Evolutionary conservation across 1,140 invertebrate genomes (phyloP).

Genomic region (Acromyrmex heyeri): DNA sequence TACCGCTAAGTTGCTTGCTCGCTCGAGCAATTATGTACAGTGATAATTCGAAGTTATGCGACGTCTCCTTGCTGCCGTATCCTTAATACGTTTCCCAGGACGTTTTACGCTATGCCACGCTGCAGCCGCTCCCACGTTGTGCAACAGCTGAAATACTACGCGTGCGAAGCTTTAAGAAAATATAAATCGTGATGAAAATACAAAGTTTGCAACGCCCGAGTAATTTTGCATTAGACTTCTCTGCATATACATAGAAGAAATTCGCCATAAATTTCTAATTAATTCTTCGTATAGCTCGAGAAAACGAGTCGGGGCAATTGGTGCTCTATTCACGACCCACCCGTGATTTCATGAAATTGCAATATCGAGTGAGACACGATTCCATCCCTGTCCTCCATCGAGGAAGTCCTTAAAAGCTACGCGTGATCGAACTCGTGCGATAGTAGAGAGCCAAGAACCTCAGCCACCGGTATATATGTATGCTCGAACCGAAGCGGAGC

Average conservation of each 20-base stretch:
- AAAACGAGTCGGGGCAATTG: background rate
- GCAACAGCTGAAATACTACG: conserved; percentile 7
- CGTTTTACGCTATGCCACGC: background rate
- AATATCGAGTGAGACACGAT: conserved; percentile 26
- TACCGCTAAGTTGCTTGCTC: conserved; percentile 49
- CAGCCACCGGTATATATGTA: background rate
- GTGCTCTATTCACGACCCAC: background rate
- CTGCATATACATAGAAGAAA: background rate
- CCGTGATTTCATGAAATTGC: conserved; percentile 29
- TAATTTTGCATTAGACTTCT: background rate
- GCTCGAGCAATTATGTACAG: conserved; percentile 37
- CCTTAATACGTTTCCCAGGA: conserved; percentile 16
- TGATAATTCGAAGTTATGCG: conserved; percentile 48
- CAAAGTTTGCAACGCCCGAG: background rate
- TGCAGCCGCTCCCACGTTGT: conserved; percentile 31
- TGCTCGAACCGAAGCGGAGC: conserved; percentile 17
- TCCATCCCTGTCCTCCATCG: background rate
- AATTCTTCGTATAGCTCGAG: background rate
- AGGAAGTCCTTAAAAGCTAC: conserved; percentile 8
- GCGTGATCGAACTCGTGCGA: conserved; percentile 45
- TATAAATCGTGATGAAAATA: background rate
- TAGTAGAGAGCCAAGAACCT: background rate
- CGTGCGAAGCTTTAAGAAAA: background rate
- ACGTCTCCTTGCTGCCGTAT: conserved; percentile 30
- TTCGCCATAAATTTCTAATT: conserved; percentile 1